Conservation (phyloP, 2,113 vertebrate genomes). For the Psophia crepitans region DNA sequence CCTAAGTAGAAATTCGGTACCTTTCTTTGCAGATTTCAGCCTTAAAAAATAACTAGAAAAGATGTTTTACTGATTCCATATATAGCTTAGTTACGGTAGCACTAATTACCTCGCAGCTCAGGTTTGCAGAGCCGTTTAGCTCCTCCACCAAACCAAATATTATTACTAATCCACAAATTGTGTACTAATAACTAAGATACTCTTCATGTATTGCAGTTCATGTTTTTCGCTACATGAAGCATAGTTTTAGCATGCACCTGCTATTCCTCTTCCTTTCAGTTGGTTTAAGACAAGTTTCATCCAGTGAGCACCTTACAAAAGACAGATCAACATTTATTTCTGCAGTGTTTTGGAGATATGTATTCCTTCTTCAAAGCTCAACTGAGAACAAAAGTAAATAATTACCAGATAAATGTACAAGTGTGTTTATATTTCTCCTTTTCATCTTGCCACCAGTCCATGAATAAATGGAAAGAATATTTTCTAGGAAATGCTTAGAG, state of each 20-base stretch:
- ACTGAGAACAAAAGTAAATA: not conserved
- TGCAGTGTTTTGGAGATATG: not conserved
- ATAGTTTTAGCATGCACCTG: not conserved
- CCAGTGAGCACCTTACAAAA: not conserved
- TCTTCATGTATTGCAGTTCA: not conserved
- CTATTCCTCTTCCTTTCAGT: not conserved
- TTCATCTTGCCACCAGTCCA: not conserved
- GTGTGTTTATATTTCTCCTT: not conserved
- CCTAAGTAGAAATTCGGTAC: not conserved
- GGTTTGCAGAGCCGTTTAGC: not conserved
- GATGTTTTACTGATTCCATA: not conserved
- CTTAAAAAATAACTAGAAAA: not conserved
- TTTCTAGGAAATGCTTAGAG: not conserved
- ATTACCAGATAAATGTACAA: not conserved
- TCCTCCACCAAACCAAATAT: not conserved
- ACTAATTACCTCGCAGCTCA: not conserved
- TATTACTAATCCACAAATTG: not conserved
- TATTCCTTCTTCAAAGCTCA: not conserved
- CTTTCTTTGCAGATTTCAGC: not conserved
- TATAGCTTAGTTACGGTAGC: fast-evolving
- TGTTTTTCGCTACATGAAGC: not conserved
- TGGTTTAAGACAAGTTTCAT: not conserved
- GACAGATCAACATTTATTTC: not conserved
- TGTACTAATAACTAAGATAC: not conserved
- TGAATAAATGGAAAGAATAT: not conserved